These are phyloP conservation scores for Centrocercus urophasianus DNA, from an alignment of 2,113 vertebrate species.

Conservation along the genomic window DNA sequence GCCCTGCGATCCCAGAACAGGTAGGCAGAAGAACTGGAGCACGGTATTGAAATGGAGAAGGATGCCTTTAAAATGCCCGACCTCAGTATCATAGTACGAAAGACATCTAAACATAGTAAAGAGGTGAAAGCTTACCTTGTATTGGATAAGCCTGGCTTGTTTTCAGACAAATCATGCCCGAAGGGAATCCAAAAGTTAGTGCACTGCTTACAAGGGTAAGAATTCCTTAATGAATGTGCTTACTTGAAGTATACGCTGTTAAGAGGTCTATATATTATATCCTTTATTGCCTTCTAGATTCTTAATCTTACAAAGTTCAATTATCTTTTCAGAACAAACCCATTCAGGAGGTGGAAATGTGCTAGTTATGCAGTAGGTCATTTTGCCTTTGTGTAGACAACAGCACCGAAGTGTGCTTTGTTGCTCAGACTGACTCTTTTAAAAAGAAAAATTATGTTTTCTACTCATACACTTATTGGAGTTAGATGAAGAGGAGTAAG, in stretches of 20 bases:
- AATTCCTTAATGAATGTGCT: neutral
- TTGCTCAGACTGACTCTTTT: neutral
- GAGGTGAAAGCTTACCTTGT: neutral
- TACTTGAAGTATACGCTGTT: neutral
- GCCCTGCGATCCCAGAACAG: neutral
- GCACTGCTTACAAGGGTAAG: neutral
- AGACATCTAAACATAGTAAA: rapidly evolving
- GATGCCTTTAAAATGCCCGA: neutral
- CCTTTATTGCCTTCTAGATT: neutral
- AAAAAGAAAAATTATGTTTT: neutral
- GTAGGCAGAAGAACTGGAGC: neutral
- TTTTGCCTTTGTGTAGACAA: neutral
- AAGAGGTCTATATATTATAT: neutral
- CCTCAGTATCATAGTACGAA: neutral
- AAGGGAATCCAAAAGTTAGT: neutral
- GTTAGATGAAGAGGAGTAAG: neutral
- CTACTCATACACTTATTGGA: neutral
- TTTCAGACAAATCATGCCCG: neutral
- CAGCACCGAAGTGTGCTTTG: neutral
- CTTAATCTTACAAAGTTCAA: neutral
- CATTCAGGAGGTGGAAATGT: neutral
- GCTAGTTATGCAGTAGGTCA: neutral
- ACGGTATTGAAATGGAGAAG: neutral
- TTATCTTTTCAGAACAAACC: neutral
- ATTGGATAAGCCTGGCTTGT: neutral